Evolutionary conservation across 35 echinoderm and acorn worm species (phyloP).

Genomic region (Lytechinus variegatus): DNA sequence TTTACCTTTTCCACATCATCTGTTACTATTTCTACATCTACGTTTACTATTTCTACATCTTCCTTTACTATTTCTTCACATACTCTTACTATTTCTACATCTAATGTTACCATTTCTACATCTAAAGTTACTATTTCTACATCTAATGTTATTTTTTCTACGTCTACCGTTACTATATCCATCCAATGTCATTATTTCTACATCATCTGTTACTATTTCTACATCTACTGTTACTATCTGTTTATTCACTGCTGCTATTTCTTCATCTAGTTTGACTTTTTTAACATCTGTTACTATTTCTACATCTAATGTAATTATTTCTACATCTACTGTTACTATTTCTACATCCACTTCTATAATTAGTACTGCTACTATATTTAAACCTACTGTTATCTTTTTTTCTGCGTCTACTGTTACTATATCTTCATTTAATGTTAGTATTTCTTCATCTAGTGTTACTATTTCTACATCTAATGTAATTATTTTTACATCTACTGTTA

Average conservation of each 20-base stretch:
- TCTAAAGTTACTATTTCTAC: background rate
- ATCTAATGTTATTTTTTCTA: background rate
- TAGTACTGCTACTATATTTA: background rate
- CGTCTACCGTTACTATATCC: background rate
- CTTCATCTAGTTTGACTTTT: background rate
- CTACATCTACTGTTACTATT: background rate
- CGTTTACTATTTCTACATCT: background rate
- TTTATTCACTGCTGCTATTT: background rate
- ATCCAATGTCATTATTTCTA: background rate
- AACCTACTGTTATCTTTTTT: background rate
- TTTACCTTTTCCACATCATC: background rate
- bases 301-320: background rate
- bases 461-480: no score
- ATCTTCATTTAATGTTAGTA: background rate
- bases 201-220: background rate
- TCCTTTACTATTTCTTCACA: background rate
- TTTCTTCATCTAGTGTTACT: background rate
- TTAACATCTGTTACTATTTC: background rate
- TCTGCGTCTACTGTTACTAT: background rate
- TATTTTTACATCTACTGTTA: no score
- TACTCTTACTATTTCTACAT: background rate
- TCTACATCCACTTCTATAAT: background rate
- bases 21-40: background rate
- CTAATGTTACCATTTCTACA: background rate
- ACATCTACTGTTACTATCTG: background rate